Base-by-base conservation (phyloP, 92 coral and sea anemone genomes). In the Ricordea florida region DNA sequence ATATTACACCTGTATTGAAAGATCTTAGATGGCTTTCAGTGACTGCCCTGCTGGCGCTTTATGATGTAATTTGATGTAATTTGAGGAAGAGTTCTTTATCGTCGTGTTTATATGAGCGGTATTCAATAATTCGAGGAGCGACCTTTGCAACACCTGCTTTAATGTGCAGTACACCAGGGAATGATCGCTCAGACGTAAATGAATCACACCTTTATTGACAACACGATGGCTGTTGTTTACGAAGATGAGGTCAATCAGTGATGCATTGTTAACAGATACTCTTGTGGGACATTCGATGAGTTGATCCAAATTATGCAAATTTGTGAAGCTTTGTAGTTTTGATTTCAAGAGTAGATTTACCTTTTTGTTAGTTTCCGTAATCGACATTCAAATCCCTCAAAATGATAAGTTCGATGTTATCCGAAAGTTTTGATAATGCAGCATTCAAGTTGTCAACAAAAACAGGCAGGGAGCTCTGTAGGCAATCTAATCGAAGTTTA, bases 51-150 rank as follows among this genome's bases (percentile, higher is more conserved):
- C n/a, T n/a, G n/a, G n/a, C n/a, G n/a, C n/a, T n/a, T n/a, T n/a
- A n/a, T n/a, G n/a, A n/a, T n/a, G n/a, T n/a, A n/a, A n/a, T n/a
- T n/a, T n/a, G n/a, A n/a, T n/a, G n/a, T n/a, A n/a, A n/a, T n/a
- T n/a, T n/a, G n/a, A n/a, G n/a, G n/a, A n/a, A n/a, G n/a, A n/a
- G n/a, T n/a, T n/a, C n/a, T n/a, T n/a, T n/a, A n/a, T n/a, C n/a
- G n/a, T n/a, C n/a, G 14, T 60, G 72, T 56, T 84, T 84, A 48
- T 76, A 84, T 42, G 84, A 84, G 32, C 80, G 84, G 53, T 84
- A 69, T 34, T 74, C 75, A 33, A 71, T 51, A 41, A 35, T 63
- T 33, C 80, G 29, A 16, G 49, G 48, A 63, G 76, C 58, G 44
- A 68, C 68, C 63, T 83, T 67, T 10, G 76, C 40, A 31, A 79